Base-by-base conservation (phyloP, 2,113 vertebrate genomes). In the Sapajus apella region DNA sequence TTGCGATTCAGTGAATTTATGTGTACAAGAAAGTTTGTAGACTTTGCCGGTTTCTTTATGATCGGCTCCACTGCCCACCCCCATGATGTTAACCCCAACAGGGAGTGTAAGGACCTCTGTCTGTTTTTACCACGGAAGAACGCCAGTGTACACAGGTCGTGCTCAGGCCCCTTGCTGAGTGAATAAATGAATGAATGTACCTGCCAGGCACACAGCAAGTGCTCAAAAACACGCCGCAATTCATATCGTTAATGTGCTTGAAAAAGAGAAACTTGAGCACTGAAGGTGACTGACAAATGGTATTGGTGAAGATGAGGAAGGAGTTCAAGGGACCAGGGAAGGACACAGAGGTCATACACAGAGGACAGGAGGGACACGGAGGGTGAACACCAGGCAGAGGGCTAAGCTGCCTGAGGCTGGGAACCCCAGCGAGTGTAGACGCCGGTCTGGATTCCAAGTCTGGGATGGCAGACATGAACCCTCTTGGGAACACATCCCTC, bases 401-500 rank as follows among this genome's bases (percentile, higher is more conserved):
- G 27, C 72, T 9, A 37, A 35, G 2, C 4, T 3, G 18, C 56
- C 2, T 4, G 52, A 56, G 20, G 50, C 40, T 11, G 66, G 50
- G 8, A 21, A 7, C 9, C 0, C 27, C 0, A 25, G 81, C 45
- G 13, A 8, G 2, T 2, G 56, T 5, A 18, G 32, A 3, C 0
- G 1, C 61, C 11, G 3, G 21, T 3, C 50, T 81, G 64, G 21
- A 35, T 37, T 37, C 64, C 0, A 0, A 2, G 66, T 18, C 7
- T 10, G 10, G 40, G 43, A 20, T 7, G 52, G 35, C 3, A 2
- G 73, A 55, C 32, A 40, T 47, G 20, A 40, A 45, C 13, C 10
- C 68, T 20, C 47, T 4, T 8, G n/a, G 77, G 8, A 18, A 8
- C 6, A 12, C 12, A 6, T 10, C 84, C 56, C 13, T 82, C 27